These are phyloP conservation scores for Caprella mutica DNA, from an alignment of 2,888 invertebrate species.

Conservation along the genomic window DNA sequence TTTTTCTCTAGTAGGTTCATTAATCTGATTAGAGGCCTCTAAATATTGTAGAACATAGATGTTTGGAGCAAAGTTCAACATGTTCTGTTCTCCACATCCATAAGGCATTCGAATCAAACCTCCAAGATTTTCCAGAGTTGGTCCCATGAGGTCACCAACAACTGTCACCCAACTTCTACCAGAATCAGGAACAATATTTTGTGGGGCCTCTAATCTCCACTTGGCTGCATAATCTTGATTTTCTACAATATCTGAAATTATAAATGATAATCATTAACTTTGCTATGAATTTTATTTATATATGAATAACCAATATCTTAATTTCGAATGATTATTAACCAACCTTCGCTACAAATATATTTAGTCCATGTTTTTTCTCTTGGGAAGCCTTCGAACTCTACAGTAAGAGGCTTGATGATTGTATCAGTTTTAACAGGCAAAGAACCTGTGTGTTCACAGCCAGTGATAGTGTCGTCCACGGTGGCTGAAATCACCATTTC, in stretches of 20 bases:
- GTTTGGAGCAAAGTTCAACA: constrained; percentile 34
- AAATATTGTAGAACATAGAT: constrained; percentile 32
- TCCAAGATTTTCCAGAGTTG: constrained; percentile 44
- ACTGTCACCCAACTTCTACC: constrained; percentile 52
- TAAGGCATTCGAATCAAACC: constrained; percentile 21
- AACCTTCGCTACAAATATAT: constrained; percentile 45
- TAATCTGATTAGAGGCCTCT: constrained; percentile 14
- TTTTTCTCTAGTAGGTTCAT: constrained; percentile 36
- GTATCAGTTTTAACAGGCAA: constrained; percentile 10
- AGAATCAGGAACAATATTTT: constrained; percentile 51
- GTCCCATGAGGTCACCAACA: constrained; percentile 54
- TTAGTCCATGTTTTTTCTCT: constrained; percentile 30
- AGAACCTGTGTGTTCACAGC: too few species aligned
- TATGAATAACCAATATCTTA: too few species aligned
- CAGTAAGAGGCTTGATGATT: constrained; percentile 20
- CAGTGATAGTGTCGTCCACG: constrained; percentile 40
- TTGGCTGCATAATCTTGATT: constrained; percentile 29
- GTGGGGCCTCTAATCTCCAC: constrained; percentile 47
- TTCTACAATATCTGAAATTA: not conserved
- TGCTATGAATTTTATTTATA: too few species aligned
- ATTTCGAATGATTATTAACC: too few species aligned
- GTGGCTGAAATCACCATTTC: constrained; percentile 16
- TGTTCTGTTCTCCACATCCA: constrained; percentile 39
- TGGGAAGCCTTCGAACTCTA: constrained; percentile 28
- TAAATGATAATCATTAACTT: not conserved